Conservation (phyloP, 2,113 vertebrate species). For the Coreoperca whiteheadi region DNA sequence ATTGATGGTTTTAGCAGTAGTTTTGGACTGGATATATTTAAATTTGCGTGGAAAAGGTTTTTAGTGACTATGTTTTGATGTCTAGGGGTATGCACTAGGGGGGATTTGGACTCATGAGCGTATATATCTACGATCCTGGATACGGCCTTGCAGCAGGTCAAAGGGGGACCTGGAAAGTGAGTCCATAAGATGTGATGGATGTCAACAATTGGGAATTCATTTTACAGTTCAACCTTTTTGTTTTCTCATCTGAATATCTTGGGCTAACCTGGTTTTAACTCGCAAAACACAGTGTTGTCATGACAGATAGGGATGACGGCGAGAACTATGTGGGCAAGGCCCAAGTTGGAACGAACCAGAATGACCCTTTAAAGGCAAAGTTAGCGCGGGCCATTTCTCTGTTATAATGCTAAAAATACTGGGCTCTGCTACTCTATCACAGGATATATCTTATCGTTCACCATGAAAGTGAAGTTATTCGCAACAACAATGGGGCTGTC, state of each 20-base stretch:
- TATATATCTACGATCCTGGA: not conserved
- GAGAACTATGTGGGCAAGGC: not conserved
- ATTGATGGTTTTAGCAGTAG: not conserved
- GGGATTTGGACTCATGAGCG: not conserved
- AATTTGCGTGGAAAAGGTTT: not conserved
- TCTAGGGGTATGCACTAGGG: too few relatives aligned
- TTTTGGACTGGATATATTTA: not conserved
- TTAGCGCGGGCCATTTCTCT: not conserved
- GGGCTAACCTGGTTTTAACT: not conserved
- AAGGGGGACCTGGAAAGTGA: not conserved
- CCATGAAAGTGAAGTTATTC: slow-evolving; percentile 33
- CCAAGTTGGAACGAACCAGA: not conserved
- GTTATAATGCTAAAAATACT: not conserved
- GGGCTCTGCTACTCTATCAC: not conserved
- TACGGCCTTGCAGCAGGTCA: slow-evolving; percentile 1
- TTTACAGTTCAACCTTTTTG: not conserved
- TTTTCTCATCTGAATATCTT: not conserved
- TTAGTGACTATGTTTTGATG: not conserved
- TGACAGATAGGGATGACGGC: not conserved
- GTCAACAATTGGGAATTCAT: not conserved
- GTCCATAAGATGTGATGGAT: not conserved
- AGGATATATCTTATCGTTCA: slow-evolving; percentile 36
- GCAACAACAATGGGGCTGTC: slow-evolving; percentile 47
- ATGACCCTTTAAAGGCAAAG: not conserved
- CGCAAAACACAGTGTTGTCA: not conserved